A percentile compares a stretch with the other conserved stretches of the same genome.
Evolutionary conservation across 2,888 invertebrate genomes (phyloP).

Genomic region (Amiota minor): DNA sequence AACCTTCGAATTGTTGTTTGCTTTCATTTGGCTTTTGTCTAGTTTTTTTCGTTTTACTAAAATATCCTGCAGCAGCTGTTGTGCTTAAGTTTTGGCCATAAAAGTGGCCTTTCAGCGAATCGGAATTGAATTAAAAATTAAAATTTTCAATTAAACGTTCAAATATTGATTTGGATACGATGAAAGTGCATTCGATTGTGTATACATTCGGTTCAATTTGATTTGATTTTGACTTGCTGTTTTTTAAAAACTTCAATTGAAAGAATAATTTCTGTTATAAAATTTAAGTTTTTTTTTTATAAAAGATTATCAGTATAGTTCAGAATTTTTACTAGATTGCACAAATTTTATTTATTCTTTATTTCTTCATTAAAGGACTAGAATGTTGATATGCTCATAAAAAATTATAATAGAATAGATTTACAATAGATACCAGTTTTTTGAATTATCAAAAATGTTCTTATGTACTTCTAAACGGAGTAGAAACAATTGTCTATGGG

Average conservation of each 20-base stretch:
- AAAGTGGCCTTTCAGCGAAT: slow-evolving; percentile 21
- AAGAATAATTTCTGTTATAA: not conserved
- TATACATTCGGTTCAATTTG: not conserved
- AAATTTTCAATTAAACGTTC: slow-evolving; percentile 60
- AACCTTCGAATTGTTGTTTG: no score
- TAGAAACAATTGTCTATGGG: no score
- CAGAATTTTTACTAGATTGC: no score
- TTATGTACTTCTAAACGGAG: no score
- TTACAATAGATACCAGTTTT: no score
- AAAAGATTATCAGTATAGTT: no score
- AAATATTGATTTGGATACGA: slow-evolving; percentile 43
- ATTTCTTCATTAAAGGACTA: no score
- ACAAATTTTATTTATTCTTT: no score
- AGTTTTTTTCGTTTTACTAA: not conserved
- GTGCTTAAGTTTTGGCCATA: not conserved
- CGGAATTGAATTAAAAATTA: slow-evolving; percentile 59
- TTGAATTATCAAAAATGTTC: no score
- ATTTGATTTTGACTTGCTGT: not conserved
- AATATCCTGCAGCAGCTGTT: not conserved
- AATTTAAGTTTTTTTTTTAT: no score
- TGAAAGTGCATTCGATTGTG: not conserved
- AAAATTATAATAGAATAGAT: no score
- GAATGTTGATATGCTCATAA: no score
- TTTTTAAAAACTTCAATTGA: not conserved
- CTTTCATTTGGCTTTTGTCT: not conserved